Evolutionary conservation across 2,888 invertebrate genomes (phyloP).

Genomic region (Lapara coniferarum): DNA sequence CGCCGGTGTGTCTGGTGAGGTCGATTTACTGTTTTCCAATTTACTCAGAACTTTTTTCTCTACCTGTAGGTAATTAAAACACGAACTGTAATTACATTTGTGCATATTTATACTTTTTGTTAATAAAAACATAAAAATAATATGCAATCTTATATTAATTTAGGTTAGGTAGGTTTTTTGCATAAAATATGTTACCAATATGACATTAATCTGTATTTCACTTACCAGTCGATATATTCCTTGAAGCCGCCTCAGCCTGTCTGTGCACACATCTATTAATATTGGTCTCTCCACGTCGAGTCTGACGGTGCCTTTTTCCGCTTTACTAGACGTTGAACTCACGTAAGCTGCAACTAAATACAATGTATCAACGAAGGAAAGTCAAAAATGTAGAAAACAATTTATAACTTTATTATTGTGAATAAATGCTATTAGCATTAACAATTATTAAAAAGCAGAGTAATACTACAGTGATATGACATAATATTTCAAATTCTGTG

Average conservation of each 20-base stretch:
- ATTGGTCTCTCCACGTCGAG: slow-evolving; percentile 68
- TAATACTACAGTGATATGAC: too few species aligned
- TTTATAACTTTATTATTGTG: too few species aligned
- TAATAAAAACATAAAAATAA: background rate
- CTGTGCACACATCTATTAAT: slow-evolving; percentile 54
- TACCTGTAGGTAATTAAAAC: background rate
- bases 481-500: too few species aligned
- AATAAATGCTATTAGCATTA: too few species aligned
- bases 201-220: background rate
- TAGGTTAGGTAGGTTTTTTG: too few species aligned
- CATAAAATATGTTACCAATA: too few species aligned
- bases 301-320: slow-evolving; percentile 46
- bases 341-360: slow-evolving; percentile 8
- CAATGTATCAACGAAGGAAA: too few species aligned
- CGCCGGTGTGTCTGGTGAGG: slow-evolving; percentile 25
- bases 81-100: background rate
- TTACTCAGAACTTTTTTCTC: slow-evolving; percentile 5
- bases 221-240: slow-evolving; percentile 43
- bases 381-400: background rate
- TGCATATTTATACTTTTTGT: background rate
- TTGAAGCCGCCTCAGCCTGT: slow-evolving; percentile 52
- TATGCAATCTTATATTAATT: too few species aligned
- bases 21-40: background rate
- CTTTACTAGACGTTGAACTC: slow-evolving; percentile 19
- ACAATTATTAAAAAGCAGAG: too few species aligned